Percentiles rank a stretch among this genome's conserved stretches.
phyloP scores from a whole-genome alignment of 2,113 vertebrate species.

The Puffinus mauretanicus region DNA sequence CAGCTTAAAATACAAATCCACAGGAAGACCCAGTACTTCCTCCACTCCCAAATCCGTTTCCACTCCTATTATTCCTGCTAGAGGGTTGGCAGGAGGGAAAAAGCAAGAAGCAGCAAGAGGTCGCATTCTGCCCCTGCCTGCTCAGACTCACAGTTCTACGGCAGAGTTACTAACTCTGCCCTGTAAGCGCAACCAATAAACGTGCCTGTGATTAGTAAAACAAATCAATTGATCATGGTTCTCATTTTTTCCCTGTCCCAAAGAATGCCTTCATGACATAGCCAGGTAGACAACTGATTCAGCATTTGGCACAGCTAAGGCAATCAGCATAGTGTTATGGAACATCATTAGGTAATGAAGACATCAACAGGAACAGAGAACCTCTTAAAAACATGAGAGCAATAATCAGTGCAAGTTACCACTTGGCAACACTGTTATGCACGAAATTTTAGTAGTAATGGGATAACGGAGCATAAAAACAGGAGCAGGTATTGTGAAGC shows the following conservation, averaged over 20 bases:
- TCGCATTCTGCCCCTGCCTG: not conserved
- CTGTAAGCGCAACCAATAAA: not conserved
- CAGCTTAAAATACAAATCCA: constrained; percentile 13
- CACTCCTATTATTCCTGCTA: constrained; percentile 30
- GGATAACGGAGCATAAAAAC: not conserved
- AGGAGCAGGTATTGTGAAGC: not conserved
- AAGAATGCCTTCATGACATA: not conserved
- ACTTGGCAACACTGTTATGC: not conserved
- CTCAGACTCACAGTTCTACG: not conserved
- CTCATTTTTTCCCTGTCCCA: not conserved
- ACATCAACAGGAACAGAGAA: not conserved
- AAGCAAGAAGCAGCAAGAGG: not conserved
- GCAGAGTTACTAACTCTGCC: not conserved
- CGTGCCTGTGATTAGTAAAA: not conserved
- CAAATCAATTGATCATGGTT: not conserved
- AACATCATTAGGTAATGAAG: not conserved
- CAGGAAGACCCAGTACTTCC: constrained; percentile 47
- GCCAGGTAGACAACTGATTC: not conserved
- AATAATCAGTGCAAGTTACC: not conserved
- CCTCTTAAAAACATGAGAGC: not conserved
- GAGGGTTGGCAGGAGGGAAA: not conserved
- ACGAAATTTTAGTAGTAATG: not conserved
- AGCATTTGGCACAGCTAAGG: not conserved
- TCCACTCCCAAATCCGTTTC: constrained; percentile 61
- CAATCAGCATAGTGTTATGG: not conserved